A percentile compares a stretch with the other conserved stretches of the same genome.
These are phyloP conservation scores for Jordanella pulchra DNA, from an alignment of 2,797 vertebrate species.

Conservation along the genomic window DNA sequence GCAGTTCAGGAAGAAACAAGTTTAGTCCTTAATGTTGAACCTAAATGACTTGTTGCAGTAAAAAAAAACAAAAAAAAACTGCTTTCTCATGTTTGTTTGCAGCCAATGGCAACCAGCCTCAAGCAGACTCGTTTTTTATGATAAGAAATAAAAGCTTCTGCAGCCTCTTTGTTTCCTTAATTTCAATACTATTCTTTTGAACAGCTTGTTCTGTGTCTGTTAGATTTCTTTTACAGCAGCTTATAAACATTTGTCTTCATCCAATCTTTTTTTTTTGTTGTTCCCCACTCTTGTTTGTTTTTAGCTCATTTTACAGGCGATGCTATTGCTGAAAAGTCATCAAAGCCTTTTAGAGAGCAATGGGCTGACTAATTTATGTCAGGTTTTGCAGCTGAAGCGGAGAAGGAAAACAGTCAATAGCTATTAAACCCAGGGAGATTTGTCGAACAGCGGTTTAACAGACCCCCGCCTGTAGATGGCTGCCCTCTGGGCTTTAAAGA, in stretches of 20 bases:
- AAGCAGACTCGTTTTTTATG: constrained; percentile 37
- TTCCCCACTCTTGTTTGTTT: constrained; percentile 23
- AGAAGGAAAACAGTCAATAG: constrained; percentile 75
- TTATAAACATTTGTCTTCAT: constrained; percentile 19
- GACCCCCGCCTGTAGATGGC: constrained; percentile 60
- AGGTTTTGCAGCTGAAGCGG: constrained; percentile 66
- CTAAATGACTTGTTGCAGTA: constrained; percentile 32
- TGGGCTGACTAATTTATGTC: constrained; percentile 73
- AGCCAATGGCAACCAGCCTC: constrained; percentile 40
- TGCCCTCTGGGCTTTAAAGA: constrained; percentile 71
- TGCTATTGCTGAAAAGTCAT: constrained; percentile 58
- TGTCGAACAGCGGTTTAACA: constrained; percentile 72
- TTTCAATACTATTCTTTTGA: neutral
- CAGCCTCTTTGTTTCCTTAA: constrained; percentile 18
- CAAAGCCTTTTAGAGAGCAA: constrained; percentile 58
- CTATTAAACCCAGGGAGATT: constrained; percentile 73
- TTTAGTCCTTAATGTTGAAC: constrained; percentile 52
- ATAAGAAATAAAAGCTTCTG: constrained; percentile 35
- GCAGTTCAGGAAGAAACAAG: constrained; percentile 38
- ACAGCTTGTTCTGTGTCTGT: neutral
- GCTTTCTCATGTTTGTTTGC: constrained; percentile 48
- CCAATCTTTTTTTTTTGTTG: constrained; percentile 13
- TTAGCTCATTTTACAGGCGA: constrained; percentile 34
- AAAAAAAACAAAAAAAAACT: constrained; percentile 24
- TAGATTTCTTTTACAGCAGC: constrained; percentile 14